A percentile compares a stretch with the other conserved stretches of the same genome.
Conservation (phyloP, 2,113 vertebrate genomes). For the human region DNA sequence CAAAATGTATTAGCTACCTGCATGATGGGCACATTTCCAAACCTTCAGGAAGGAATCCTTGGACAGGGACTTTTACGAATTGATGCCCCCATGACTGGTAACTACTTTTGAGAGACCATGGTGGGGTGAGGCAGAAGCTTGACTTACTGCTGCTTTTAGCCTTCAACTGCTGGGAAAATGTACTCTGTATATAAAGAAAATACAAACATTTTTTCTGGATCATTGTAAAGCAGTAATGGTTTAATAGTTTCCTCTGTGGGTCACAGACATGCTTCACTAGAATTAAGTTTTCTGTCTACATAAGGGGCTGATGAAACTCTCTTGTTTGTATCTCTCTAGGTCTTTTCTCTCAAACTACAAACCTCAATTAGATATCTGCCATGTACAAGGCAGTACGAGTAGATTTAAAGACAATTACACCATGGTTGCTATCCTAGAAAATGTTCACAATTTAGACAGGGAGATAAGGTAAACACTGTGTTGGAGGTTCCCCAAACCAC, state of each 20-base stretch:
- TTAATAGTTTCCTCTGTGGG: not conserved
- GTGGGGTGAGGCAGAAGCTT: not conserved
- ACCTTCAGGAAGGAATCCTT: not conserved
- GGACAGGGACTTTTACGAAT: not conserved
- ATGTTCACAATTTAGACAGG: not conserved
- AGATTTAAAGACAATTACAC: not conserved
- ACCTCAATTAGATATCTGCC: not conserved
- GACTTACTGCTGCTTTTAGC: not conserved
- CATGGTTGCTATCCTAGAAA: not conserved
- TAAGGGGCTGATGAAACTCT: not conserved
- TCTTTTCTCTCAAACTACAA: not conserved
- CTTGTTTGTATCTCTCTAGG: not conserved
- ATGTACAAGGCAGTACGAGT: not conserved
- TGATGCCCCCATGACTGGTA: not conserved
- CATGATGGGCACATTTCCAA: not conserved
- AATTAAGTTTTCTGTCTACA: not conserved
- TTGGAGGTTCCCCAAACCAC: not conserved
- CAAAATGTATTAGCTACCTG: not conserved
- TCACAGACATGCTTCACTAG: not conserved
- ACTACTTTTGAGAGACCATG: not conserved
- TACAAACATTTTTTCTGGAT: not conserved
- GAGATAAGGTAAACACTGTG: not conserved
- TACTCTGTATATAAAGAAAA: not conserved
- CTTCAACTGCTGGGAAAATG: not conserved
- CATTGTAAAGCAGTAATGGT: conserved; percentile 4